phyloP scores from a whole-genome alignment of 2,113 vertebrate genomes.

The Elaphurus davidianus region DNA sequence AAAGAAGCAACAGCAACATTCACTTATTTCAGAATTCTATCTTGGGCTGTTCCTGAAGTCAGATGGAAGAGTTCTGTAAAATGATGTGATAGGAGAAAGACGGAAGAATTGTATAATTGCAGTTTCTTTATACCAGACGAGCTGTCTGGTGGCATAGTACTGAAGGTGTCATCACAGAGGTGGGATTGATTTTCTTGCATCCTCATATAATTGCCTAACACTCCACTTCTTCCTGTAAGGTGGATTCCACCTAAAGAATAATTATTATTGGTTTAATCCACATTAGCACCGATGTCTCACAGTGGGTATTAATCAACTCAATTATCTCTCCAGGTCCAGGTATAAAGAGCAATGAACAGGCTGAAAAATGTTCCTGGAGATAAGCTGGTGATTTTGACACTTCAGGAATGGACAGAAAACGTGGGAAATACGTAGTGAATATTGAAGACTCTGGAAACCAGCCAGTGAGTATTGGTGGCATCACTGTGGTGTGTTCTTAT shows the following conservation, averaged over 20 bases:
- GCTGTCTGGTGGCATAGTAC: background rate
- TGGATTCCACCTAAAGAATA: constrained; percentile 38
- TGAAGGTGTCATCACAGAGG: background rate
- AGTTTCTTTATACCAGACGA: background rate
- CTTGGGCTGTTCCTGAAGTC: background rate
- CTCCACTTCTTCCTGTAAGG: constrained; percentile 43
- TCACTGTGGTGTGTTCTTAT: background rate
- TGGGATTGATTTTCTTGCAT: background rate
- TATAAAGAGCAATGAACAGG: constrained; percentile 55
- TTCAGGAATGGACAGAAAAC: constrained; percentile 54
- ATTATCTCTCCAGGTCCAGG: constrained; percentile 48
- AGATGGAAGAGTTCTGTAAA: background rate
- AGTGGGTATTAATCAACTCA: constrained; percentile 43
- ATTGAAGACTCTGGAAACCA: constrained; percentile 9
- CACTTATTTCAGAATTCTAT: background rate
- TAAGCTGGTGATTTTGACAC: background rate
- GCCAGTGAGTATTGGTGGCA: background rate
- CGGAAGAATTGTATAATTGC: background rate
- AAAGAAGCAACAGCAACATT: background rate
- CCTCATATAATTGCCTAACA: constrained; percentile 22
- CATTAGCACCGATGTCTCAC: constrained; percentile 23
- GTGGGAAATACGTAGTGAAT: constrained; percentile 49
- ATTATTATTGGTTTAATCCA: constrained; percentile 62
- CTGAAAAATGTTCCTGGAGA: constrained; percentile 33
- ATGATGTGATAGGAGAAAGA: background rate